Conservation (phyloP, 2,797 vertebrate species). For the Rhinoraja longicauda region DNA sequence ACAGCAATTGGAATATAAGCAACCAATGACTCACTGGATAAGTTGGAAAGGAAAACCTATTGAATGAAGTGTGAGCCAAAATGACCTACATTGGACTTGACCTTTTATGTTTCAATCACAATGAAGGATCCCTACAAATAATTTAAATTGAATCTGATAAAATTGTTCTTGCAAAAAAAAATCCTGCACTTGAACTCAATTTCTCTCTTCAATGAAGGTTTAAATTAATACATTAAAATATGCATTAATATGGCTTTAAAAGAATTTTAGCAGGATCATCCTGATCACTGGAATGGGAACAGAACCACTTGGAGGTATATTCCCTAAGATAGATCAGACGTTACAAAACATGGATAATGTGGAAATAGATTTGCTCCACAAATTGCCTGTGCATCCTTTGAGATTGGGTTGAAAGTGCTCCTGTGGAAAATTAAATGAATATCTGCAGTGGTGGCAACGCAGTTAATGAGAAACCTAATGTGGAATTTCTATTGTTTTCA, state of each 20-base stretch:
- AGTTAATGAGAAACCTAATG: not conserved
- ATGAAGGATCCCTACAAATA: not conserved
- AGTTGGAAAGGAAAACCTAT: not conserved
- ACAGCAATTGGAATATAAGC: not conserved
- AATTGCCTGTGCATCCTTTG: not conserved
- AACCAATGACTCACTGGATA: not conserved
- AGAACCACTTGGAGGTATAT: not conserved
- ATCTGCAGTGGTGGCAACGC: not conserved
- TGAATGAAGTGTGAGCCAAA: not conserved
- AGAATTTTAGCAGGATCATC: not conserved
- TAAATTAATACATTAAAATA: not conserved
- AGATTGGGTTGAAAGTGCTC: not conserved
- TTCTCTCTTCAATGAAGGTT: not conserved
- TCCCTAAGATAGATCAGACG: not conserved
- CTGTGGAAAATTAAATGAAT: constrained; percentile 2
- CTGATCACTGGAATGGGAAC: not conserved
- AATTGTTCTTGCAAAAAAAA: not conserved
- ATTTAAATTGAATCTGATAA: constrained; percentile 9
- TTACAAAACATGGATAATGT: not conserved
- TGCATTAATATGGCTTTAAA: not conserved
- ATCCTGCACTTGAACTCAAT: not conserved
- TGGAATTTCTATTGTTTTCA: constrained; percentile 15
- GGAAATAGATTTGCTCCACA: not conserved
- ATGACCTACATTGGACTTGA: not conserved
- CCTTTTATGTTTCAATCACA: not conserved